Conservation (phyloP, 2,113 vertebrate genomes). For the Potamarius usumacintae region DNA sequence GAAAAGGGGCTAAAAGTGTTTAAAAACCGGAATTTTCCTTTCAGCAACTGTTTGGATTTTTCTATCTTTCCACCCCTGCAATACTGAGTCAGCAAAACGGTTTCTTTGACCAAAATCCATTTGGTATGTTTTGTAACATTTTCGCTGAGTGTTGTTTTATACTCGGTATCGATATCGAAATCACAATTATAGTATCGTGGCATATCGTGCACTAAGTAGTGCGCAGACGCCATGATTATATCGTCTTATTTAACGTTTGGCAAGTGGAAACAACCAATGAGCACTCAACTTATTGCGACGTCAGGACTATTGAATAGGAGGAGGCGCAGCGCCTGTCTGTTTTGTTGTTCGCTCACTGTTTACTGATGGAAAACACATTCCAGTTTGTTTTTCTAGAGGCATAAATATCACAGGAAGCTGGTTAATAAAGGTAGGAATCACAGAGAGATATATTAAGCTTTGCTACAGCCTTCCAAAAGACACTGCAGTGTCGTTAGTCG, state of each 20-base stretch:
- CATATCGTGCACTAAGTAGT: neutral
- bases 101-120: too few species aligned
- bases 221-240: neutral
- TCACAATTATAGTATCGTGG: neutral
- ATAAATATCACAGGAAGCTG: neutral
- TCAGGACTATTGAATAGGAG: slow-evolving; percentile 39
- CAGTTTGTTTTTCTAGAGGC: slow-evolving; percentile 21
- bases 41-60: too few species aligned
- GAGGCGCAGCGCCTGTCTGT: slow-evolving; percentile 57
- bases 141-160: neutral
- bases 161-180: neutral
- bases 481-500: slow-evolving; percentile 74
- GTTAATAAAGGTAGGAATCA: slow-evolving; percentile 54
- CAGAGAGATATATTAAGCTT: neutral
- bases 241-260: neutral
- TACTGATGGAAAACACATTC: slow-evolving; percentile 53
- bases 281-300: slow-evolving; percentile 57
- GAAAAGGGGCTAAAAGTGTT: too few species aligned
- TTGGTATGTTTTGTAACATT: neutral
- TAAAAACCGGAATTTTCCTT: too few species aligned
- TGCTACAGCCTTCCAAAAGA: neutral
- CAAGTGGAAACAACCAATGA: slow-evolving; percentile 58
- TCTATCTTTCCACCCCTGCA: too few species aligned
- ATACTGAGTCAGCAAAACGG: too few species aligned
- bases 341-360: neutral